These are phyloP conservation scores for Xiphophorus maculatus DNA, from an alignment of 2,113 vertebrate species.

Conservation along the genomic window DNA sequence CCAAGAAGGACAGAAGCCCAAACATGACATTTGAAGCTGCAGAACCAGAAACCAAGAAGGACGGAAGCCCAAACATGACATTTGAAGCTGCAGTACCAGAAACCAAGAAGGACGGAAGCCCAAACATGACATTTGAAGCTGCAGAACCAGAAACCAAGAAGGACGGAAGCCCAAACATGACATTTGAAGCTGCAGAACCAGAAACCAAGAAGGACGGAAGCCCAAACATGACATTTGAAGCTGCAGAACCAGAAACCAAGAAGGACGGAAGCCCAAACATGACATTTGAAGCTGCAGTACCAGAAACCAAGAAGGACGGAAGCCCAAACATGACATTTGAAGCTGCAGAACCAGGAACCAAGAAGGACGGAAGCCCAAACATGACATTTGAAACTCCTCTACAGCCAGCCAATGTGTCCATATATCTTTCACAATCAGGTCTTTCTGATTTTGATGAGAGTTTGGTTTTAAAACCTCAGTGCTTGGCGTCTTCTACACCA, in stretches of 20 bases:
- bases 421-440: constrained; percentile 13
- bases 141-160: not conserved
- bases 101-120: not conserved
- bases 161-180: not conserved
- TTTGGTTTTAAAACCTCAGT: constrained; percentile 39
- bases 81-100: constrained; percentile 10
- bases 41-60: not conserved
- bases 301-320: no score
- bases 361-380: constrained; percentile 2
- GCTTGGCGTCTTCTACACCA: constrained; percentile 59
- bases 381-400: constrained; percentile 6
- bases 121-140: constrained; percentile 16
- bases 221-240: constrained; percentile 15
- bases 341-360: not conserved
- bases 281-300: no score
- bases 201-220: not conserved
- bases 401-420: constrained; percentile 1
- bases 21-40: constrained; percentile 11
- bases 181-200: constrained; percentile 7
- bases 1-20: not conserved
- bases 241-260: not conserved
- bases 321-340: not conserved
- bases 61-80: not conserved
- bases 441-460: constrained; percentile 49
- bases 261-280: no score